Evolutionary conservation across 2,888 invertebrate genomes (phyloP).

Genomic region (Acheta domesticus): DNA sequence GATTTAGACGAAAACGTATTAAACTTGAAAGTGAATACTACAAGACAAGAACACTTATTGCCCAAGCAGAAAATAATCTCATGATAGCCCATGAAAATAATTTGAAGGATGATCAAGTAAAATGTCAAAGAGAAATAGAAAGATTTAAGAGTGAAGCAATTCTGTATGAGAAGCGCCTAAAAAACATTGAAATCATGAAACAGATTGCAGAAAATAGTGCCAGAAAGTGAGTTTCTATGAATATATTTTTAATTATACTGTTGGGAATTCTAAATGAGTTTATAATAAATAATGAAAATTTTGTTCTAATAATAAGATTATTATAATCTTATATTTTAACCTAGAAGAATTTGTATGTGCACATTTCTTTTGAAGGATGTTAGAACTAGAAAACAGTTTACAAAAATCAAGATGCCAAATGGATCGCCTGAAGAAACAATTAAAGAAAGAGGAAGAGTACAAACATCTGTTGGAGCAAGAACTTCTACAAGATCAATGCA

Average conservation of each 20-base stretch:
- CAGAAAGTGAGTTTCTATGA: constrained; percentile 50
- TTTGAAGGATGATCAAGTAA: constrained; percentile 43
- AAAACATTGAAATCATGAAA: constrained; percentile 54
- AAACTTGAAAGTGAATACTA: constrained; percentile 60
- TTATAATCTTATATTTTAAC: too few relatives aligned
- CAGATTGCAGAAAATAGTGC: constrained; percentile 60
- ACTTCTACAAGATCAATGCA: constrained; percentile 54
- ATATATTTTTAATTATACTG: constrained; percentile 21
- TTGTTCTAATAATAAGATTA: too few relatives aligned
- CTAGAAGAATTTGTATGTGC: background rate
- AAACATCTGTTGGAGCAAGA: constrained; percentile 66
- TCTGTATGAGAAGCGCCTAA: constrained; percentile 52
- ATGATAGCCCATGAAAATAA: constrained; percentile 42
- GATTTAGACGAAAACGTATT: constrained; percentile 61
- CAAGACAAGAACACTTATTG: constrained; percentile 55
- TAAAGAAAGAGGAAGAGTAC: constrained; percentile 70
- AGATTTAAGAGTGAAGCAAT: constrained; percentile 49
- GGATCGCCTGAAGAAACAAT: constrained; percentile 68
- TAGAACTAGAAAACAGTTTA: constrained; percentile 69
- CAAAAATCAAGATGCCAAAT: constrained; percentile 72
- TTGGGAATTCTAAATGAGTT: background rate
- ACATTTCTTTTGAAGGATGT: constrained; percentile 46
- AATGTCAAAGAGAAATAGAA: constrained; percentile 47
- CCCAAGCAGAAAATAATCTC: constrained; percentile 53
- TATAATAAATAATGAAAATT: too few relatives aligned